Conservation (phyloP, 2,113 vertebrate genomes). For the Acanthisitta chloris region DNA sequence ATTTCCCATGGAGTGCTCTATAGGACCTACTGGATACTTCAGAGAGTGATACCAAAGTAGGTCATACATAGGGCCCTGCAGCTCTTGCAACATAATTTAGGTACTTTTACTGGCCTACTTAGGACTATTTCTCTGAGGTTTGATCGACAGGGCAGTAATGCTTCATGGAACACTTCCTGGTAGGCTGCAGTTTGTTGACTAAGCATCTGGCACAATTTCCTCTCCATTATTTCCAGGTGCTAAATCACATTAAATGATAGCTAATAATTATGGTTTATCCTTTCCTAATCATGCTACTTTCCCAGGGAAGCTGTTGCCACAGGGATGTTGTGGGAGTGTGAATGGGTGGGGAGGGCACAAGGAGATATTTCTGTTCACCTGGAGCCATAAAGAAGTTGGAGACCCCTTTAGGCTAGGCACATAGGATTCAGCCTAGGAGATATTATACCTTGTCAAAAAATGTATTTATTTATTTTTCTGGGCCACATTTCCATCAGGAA, state of each 20-base stretch:
- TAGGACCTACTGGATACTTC: neutral
- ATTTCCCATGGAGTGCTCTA: accelerated
- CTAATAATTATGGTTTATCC: slow-evolving; percentile 56
- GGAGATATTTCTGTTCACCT: slow-evolving; percentile 9
- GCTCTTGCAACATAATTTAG: neutral
- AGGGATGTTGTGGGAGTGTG: slow-evolving; percentile 44
- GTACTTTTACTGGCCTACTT: neutral
- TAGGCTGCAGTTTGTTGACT: slow-evolving; percentile 13
- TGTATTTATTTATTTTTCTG: neutral
- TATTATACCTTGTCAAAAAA: neutral
- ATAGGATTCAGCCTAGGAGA: neutral
- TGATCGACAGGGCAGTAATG: neutral
- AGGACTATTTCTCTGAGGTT: neutral
- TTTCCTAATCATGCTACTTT: slow-evolving; percentile 19
- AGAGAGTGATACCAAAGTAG: neutral
- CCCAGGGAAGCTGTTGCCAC: slow-evolving; percentile 60
- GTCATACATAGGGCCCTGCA: neutral
- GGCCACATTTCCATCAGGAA: neutral
- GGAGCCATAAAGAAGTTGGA: slow-evolving; percentile 8
- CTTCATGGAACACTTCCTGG: neutral
- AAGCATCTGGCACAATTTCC: slow-evolving; percentile 11
- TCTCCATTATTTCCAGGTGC: slow-evolving; percentile 38
- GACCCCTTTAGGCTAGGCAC: slow-evolving; percentile 44
- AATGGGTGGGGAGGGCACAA: slow-evolving; percentile 24
- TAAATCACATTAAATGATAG: slow-evolving; percentile 53